Conservation (phyloP, 1,140 invertebrate genomes). For the Polypedilum vanderplanki region DNA sequence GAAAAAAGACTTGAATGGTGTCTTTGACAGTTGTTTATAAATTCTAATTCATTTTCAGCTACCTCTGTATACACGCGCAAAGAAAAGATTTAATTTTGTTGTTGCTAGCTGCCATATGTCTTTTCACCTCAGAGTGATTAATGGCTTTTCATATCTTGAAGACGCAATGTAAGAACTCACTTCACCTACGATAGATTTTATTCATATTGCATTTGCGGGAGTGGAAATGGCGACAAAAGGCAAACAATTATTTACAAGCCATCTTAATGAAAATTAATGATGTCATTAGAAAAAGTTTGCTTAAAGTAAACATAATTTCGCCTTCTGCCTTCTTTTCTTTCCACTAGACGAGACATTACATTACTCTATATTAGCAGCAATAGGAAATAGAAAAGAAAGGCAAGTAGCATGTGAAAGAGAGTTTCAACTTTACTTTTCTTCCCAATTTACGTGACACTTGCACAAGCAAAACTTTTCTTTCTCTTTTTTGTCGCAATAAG, state of each 20-base stretch:
- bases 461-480: background rate
- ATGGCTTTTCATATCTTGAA: background rate
- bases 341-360: background rate
- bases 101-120: background rate
- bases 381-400: background rate
- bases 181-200: background rate
- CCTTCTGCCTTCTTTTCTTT: background rate
- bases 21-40: slow-evolving; percentile 18
- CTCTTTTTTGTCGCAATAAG: background rate
- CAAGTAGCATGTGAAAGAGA: background rate
- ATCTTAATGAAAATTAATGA: background rate
- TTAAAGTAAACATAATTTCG: background rate
- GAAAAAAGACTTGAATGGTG: background rate
- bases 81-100: background rate
- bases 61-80: too few species aligned
- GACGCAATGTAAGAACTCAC: background rate
- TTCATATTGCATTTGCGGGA: background rate
- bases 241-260: background rate
- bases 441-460: background rate
- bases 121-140: background rate
- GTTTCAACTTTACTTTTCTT: background rate
- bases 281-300: background rate
- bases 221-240: background rate
- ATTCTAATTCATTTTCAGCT: background rate
- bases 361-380: background rate